Conservation (phyloP, 2,888 invertebrate species). For the Pseudococcus viburni region DNA sequence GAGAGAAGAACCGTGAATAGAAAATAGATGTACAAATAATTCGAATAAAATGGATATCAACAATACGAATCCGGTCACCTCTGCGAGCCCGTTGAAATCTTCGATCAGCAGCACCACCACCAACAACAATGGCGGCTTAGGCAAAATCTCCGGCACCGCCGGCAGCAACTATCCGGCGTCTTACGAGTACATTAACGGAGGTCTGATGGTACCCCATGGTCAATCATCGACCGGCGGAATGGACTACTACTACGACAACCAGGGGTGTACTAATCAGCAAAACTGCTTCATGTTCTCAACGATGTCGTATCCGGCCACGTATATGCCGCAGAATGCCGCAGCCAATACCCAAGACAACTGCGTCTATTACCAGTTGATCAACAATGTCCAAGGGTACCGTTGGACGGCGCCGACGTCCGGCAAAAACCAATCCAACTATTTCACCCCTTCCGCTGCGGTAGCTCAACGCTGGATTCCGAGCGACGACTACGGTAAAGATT, state of each 20-base stretch:
- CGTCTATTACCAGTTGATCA: constrained; percentile 57
- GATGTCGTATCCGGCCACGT: constrained; percentile 46
- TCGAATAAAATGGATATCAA: not conserved
- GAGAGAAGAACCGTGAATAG: not conserved
- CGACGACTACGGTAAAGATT: not conserved
- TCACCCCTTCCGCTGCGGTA: not conserved
- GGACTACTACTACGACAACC: constrained; percentile 62
- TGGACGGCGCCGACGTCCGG: not conserved
- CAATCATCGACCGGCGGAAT: not conserved
- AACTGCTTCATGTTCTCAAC: constrained; percentile 61
- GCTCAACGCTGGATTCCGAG: not conserved
- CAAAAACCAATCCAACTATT: not conserved
- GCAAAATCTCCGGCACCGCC: not conserved
- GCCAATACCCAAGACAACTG: not conserved
- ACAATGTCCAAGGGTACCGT: constrained; percentile 60
- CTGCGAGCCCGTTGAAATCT: not conserved
- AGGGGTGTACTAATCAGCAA: constrained; percentile 46
- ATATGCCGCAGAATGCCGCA: not conserved
- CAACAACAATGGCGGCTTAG: too few species aligned
- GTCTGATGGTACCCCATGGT: not conserved
- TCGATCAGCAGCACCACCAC: not conserved
- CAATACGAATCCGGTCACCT: constrained; percentile 41
- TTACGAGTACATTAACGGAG: not conserved
- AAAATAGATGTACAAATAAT: not conserved
- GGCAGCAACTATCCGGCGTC: not conserved